Conservation (phyloP, 2,113 vertebrate species). For the Rhinolophus ferrumequinum region DNA sequence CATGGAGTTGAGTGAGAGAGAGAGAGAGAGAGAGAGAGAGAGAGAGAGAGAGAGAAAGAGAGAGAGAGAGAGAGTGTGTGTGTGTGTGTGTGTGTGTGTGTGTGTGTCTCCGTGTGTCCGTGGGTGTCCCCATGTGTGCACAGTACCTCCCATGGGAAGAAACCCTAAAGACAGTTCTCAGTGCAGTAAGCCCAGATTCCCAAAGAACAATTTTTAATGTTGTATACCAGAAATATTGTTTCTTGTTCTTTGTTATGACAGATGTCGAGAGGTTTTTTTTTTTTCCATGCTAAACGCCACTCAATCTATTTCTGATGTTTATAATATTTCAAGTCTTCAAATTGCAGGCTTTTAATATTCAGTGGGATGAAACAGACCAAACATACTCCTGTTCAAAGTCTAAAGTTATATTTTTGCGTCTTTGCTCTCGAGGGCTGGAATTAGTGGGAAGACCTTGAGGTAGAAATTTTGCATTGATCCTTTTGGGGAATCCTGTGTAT, state of each 20-base stretch:
- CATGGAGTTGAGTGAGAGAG: background rate
- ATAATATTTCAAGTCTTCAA: conserved; percentile 47
- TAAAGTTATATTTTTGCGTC: background rate
- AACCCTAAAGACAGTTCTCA: conserved; percentile 19
- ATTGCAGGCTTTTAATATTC: conserved; percentile 24
- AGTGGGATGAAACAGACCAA: background rate
- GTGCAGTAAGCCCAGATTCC: background rate
- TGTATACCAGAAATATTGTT: background rate
- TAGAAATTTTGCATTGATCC: background rate
- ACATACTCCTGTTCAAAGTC: background rate
- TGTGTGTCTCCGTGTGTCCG: no score
- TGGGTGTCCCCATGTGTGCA: no score
- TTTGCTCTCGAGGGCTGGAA: background rate
- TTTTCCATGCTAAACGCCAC: background rate
- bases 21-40: no score
- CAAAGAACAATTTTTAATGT: conserved; percentile 37
- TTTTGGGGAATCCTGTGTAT: conserved; percentile 10
- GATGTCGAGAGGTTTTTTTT: background rate
- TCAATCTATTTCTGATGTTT: conserved; percentile 49
- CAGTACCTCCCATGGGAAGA: conserved; percentile 3
- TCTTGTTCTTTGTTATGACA: conserved; percentile 48
- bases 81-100: background rate
- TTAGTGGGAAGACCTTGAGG: background rate
- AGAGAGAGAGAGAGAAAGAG: no score
- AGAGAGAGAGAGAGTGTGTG: no score